Conservation (phyloP, 2,888 invertebrate species). For the Lymantria monacha region DNA sequence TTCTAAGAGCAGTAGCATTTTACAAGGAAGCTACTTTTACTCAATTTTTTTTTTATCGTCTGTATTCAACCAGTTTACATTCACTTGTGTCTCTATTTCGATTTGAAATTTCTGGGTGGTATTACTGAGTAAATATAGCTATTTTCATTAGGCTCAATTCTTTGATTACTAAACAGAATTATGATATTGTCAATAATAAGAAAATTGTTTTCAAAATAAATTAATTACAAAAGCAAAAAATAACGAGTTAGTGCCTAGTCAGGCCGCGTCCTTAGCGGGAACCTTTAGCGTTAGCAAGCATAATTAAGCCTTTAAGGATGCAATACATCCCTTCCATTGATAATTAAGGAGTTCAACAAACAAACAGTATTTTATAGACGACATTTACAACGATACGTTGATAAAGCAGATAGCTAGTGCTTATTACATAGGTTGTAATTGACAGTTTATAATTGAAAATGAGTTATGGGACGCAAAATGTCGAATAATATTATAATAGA, state of each 20-base stretch:
- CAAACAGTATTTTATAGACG: conserved; percentile 31
- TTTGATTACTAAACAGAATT: too few relatives aligned
- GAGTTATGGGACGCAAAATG: conserved; percentile 17
- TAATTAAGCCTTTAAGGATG: conserved; percentile 56
- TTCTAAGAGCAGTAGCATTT: too few relatives aligned
- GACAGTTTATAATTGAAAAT: conserved; percentile 22
- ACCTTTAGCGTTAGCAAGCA: conserved; percentile 28
- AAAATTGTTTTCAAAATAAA: too few relatives aligned
- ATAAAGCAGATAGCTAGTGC: conserved; percentile 23
- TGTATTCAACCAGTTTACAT: too few relatives aligned
- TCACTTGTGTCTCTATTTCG: too few relatives aligned
- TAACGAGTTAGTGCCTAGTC: conserved; percentile 1
- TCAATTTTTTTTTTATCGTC: too few relatives aligned
- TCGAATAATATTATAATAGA: background rate
- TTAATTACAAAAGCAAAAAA: too few relatives aligned
- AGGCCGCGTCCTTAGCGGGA: conserved; percentile 24
- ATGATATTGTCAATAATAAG: too few relatives aligned
- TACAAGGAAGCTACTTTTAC: too few relatives aligned
- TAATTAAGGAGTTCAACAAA: conserved; percentile 47
- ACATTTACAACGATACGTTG: conserved; percentile 30
- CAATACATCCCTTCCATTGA: conserved; percentile 42
- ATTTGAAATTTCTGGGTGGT: too few relatives aligned
- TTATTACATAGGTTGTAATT: conserved; percentile 32
- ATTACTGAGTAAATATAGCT: too few relatives aligned
- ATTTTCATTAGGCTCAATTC: too few relatives aligned